Base-by-base conservation (phyloP, 2,797 vertebrate genomes). In the Pteronotus mesoamericanus region DNA sequence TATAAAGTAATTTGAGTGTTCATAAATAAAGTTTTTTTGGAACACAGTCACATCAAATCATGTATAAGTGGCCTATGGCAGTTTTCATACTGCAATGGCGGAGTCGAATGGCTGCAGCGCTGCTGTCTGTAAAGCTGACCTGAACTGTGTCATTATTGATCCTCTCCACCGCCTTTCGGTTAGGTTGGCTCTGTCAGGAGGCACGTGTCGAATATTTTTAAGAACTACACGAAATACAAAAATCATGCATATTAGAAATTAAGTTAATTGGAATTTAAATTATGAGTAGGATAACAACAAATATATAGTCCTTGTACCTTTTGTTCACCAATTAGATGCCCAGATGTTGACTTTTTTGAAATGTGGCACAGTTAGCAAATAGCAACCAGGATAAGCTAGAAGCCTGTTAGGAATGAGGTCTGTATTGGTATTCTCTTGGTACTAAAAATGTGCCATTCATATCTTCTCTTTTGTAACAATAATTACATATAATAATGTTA, bases 401-500 rank as follows among this genome's bases (percentile, higher is more conserved):
- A 42, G n/a, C 48, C 32, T 77, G 51, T 18, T 69, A 61, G 61
- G 79, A 87, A 24, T 69, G 37, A 89, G 19, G 11, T 74, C 83
- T 94, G 91, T 93, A 94, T 94, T 94, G 94, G 55, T 80, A 96
- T 93, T 96, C 84, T 90, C 64, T 18, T 72, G 57, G 78, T 72
- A 92, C 88, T 74, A 59, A 93, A 95, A 95, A 96, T 74, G 68
- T 93, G 69, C 89, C 89, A 95, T 95, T 97, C 29, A 6, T 90
- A 78, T 80, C 91, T 96, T 95, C 95, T 97, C 89, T 94, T 95
- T 96, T 93, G 72, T 84, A 97, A 82, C 44, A 94, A 84, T 97
- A 97, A 97, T 97, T 97, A 59, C 80, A 92, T 75, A 93, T 77
- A 96, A 91, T 96, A 97, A 97, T 95, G 96, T 71, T 83, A 92